Base-by-base conservation (phyloP, 1,140 invertebrate species). In the Lucilia sericata region DNA sequence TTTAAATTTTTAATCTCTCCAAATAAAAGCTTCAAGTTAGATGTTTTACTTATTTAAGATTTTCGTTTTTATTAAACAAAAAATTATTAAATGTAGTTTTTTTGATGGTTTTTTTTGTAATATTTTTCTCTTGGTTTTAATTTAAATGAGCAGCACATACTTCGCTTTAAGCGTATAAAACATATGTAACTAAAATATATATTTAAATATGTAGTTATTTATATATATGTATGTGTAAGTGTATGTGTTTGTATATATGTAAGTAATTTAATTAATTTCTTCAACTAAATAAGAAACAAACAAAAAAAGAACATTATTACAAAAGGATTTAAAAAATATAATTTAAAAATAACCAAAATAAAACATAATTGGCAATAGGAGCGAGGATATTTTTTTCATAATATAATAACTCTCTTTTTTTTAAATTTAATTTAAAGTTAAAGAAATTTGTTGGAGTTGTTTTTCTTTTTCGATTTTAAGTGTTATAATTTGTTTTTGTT, bases 331-430 rank as follows among this genome's bases (percentile, higher is more conserved):
- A 25, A 47, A n/a, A 78, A 80, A 51, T 80, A 47, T 82, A 82
- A 65, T 55, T 42, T 65, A 81, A 81, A 60, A 30, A 47, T 55
- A 76, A 82, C 47, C 21, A 55, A 84, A 82, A 86, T 84, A 80
- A 84, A 86, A 88, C 85, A 87, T 87, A 90, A 88, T 90, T 90
- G 88, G 88, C 88, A 90, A 89, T 89, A 87, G 83, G 88, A 88
- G 88, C 88, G 88, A 90, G 88, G 86, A 88, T 83, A 21, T 80
- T 51, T 30, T 30, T 42, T 42, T 42, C 42, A 42, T 42, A 49
- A 80, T 49, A 12, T 49, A 30, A 42, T 42, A 42, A 42, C 42
- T 51, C 30, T 74, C 42, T 85, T 83, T 30, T n/a, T 75, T 75
- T 65, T 55, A 51, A 55, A 83, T 82, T 70, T 83, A 84, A 60